Evolutionary conservation across 2,113 vertebrate genomes (phyloP).

Genomic region (Thamnaconus septentrionalis): DNA sequence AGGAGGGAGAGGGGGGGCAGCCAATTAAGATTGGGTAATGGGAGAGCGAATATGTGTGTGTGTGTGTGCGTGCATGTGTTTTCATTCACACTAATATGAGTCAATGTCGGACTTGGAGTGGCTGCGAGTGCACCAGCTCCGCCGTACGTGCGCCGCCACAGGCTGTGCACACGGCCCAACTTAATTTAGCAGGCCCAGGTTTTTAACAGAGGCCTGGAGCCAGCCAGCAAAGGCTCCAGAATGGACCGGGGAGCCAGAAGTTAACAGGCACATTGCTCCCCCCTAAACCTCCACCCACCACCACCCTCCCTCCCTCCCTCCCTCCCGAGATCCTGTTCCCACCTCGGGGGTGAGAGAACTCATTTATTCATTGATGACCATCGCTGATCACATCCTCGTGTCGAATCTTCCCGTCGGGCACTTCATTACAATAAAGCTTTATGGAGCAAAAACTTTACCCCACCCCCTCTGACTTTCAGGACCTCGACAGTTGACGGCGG

Average conservation of each 20-base stretch:
- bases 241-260: conserved; percentile 67
- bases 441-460: conserved; percentile 50
- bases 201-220: conserved; percentile 74
- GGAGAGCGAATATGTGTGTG: conserved; percentile 32
- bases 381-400: conserved; percentile 66
- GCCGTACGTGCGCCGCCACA: conserved; percentile 54
- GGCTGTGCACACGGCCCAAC: conserved; percentile 71
- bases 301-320: no score
- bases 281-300: conserved; percentile 15
- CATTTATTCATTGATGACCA: conserved; percentile 75
- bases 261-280: conserved; percentile 69
- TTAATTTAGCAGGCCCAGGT: conserved; percentile 73
- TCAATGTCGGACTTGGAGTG: conserved; percentile 55
- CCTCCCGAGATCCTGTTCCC: conserved; percentile 55
- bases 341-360: conserved; percentile 61
- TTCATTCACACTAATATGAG: conserved; percentile 15
- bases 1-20: conserved; percentile 43
- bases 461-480: conserved; percentile 50
- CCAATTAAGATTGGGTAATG: conserved; percentile 70
- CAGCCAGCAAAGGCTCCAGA: conserved; percentile 55
- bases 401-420: conserved; percentile 65
- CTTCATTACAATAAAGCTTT: conserved; percentile 73
- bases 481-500: conserved; percentile 53
- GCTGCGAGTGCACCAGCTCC: conserved; percentile 42
- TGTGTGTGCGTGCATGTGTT: conserved; percentile 21